Percentiles rank a stretch among this genome's conserved stretches.
Conservation (phyloP, 2,888 invertebrate species). For the Plebejus argus region DNA sequence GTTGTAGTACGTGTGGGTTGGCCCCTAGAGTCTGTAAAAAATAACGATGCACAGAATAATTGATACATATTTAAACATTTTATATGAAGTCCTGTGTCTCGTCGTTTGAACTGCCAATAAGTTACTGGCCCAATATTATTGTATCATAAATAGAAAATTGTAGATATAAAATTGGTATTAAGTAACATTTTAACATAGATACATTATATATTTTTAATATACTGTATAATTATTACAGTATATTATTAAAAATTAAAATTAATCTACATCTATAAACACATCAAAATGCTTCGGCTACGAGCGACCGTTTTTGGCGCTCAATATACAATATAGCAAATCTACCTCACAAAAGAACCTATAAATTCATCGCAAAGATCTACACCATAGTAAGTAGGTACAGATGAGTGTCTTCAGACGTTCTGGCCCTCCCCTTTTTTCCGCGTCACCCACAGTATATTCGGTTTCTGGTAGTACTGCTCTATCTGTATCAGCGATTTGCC, state of each 20-base stretch:
- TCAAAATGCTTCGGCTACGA: not conserved
- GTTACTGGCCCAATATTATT: not conserved
- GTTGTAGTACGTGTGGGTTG: too few relatives aligned
- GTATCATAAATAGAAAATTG: not conserved
- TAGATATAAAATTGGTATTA: not conserved
- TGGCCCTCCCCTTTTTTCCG: slow-evolving; percentile 64
- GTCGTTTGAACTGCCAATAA: not conserved
- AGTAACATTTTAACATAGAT: not conserved
- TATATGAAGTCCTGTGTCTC: too few relatives aligned
- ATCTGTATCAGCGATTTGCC: slow-evolving; percentile 86
- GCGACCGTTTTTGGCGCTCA: not conserved
- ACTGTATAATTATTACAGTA: not conserved
- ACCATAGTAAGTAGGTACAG: slow-evolving; percentile 16
- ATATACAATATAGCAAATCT: slow-evolving; percentile 1
- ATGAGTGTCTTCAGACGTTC: slow-evolving; percentile 52
- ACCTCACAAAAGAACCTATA: not conserved
- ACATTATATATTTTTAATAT: not conserved
- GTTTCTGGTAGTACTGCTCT: slow-evolving; percentile 88
- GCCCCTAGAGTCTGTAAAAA: too few relatives aligned
- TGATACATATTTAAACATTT: too few relatives aligned
- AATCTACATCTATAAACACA: not conserved
- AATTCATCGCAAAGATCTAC: slow-evolving; percentile 9
- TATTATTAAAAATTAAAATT: not conserved
- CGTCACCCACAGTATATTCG: slow-evolving; percentile 82
- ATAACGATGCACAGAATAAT: too few relatives aligned